These are phyloP conservation scores for Dioctria linearis DNA, from an alignment of 2,888 invertebrate genomes.

Conservation along the genomic window DNA sequence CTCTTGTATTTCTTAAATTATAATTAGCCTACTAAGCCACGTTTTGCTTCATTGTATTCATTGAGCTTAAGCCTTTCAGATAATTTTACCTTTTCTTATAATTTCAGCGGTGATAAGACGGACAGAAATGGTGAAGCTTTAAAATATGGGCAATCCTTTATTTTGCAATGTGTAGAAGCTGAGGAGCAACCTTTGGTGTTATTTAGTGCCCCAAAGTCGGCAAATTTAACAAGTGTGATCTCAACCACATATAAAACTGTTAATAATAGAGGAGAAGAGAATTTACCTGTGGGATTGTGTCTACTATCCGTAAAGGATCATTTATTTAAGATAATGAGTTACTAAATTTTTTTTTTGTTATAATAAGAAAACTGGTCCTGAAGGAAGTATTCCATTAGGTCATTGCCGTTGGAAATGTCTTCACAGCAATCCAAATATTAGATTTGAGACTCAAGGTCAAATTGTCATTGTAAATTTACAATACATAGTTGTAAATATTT, in stretches of 20 bases:
- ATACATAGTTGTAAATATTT: background rate
- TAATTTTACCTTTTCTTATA: too few relatives aligned
- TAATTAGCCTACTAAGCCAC: too few relatives aligned
- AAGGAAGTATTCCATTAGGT: constrained; percentile 64
- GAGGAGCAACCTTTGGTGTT: constrained; percentile 64
- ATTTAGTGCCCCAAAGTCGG: constrained; percentile 66
- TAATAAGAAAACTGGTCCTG: constrained; percentile 63
- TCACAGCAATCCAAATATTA: constrained; percentile 57
- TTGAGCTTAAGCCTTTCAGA: too few relatives aligned
- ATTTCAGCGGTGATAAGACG: constrained; percentile 62
- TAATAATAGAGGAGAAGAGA: constrained; percentile 59
- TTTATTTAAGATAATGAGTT: background rate
- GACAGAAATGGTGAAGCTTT: constrained; percentile 65
- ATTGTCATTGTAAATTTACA: constrained; percentile 66
- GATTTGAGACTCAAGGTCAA: constrained; percentile 70
- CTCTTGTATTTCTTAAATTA: too few relatives aligned
- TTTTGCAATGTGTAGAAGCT: constrained; percentile 59
- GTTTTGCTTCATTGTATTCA: too few relatives aligned
- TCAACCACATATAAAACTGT: constrained; percentile 63
- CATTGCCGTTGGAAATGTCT: constrained; percentile 67
- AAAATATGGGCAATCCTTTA: constrained; percentile 70
- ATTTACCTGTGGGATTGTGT: constrained; percentile 66
- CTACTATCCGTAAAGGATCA: constrained; percentile 62
- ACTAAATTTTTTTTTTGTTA: background rate
- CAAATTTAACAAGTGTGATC: constrained; percentile 63